These are phyloP conservation scores for Tachysurus fulvidraco DNA, from an alignment of 2,113 vertebrate species.

Conservation along the genomic window DNA sequence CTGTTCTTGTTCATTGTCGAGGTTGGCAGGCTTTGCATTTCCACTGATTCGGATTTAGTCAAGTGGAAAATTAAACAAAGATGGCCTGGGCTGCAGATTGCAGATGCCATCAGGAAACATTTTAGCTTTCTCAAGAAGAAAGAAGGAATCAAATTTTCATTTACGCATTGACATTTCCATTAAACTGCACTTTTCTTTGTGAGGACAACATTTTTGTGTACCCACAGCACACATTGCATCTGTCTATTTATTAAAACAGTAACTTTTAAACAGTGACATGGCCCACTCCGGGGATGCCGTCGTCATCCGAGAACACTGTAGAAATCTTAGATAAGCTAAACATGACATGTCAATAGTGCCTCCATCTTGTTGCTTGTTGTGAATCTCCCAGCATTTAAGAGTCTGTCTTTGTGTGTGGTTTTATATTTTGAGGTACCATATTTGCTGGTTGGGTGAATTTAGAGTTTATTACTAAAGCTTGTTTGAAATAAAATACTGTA, in stretches of 20 bases:
- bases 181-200: constrained; percentile 18
- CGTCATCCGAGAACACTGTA: not conserved
- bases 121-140: constrained; percentile 31
- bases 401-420: not conserved
- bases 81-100: constrained; percentile 55
- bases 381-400: not conserved
- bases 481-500: no score
- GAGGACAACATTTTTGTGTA: not conserved
- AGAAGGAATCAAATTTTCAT: constrained; percentile 48
- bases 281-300: no score
- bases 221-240: not conserved
- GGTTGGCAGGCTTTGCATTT: constrained; percentile 26
- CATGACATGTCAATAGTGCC: not conserved
- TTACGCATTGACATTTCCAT: constrained; percentile 37
- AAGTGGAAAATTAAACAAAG: constrained; percentile 72
- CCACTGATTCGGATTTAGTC: constrained; percentile 50
- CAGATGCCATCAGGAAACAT: constrained; percentile 49
- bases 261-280: not conserved
- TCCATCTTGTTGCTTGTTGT: not conserved
- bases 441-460: not conserved
- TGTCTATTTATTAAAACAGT: constrained; percentile 1
- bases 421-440: not conserved
- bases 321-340: not conserved
- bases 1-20: constrained; percentile 15
- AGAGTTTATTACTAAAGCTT: not conserved